Evolutionary conservation across 2,888 invertebrate species (phyloP), one percentile per base, ranked within the genome.

Genomic region (Punctoribates punctum): DNA sequence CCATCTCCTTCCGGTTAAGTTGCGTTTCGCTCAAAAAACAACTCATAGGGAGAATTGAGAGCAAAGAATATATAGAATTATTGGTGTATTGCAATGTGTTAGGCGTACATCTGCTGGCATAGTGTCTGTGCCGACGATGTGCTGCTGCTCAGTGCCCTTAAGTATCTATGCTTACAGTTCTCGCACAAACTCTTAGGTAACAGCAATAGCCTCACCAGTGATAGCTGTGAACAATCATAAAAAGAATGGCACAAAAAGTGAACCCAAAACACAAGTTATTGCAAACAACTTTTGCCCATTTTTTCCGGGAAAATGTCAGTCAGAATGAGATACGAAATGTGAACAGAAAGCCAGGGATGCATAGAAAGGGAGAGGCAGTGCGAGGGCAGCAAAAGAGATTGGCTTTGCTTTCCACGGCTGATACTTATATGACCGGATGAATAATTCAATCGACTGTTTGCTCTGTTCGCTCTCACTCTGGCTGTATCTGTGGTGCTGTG

Each of bases 391-490:
- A 62, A 62, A 62, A 62, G n/a, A 62, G 25, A 25, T 25, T 62
- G 20, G 60, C 60, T 25, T 62, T 54, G 54, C 13, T 54, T 62
- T 62, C 8, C 25, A 62, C 8, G 4, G 60, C 25, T 62, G 60
- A 62, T 62, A 62, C 60, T 62, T 62, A 20, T 25, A 62, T 62
- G 60, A 62, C 60, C 60, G 60, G 60, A 62, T 62, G 60, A 62
- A 62, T 62, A 62, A 62, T 62, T 62, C 60, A 62, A 62, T 62
- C 60, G 60, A n/a, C 60, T 62, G 60, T 62, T 62, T 62, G 60
- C 60, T 62, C 25, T 62, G 25, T 25, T 25, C 27, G 20, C 54
- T 54, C 54, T 54, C 54, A 13, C 20, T 13, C 54, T 54, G 13
- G 6, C 54, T 54, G 13, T 54, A 6, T 13, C 20, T 54, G 13